Evolutionary conservation across 2,888 invertebrate species (phyloP), one percentile per base, ranked within the genome.

Genomic region (Cheilosia variabilis): DNA sequence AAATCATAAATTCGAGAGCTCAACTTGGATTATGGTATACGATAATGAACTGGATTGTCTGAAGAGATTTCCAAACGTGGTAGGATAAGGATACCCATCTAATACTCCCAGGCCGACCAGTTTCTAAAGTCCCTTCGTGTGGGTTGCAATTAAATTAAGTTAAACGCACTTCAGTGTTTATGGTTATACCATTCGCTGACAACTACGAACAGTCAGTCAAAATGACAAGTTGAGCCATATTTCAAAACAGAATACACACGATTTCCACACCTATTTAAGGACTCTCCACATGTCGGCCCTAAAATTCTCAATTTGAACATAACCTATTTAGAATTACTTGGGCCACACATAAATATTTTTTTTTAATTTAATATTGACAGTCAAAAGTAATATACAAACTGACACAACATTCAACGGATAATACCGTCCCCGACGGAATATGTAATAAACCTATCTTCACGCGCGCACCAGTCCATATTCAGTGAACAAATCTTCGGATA

Each of bases 321-420:
- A 50, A 15, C 22, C 22, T 13, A 50, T 9, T 50, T 19, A 6
- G 52, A 52, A 52, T 3, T 4, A 4, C 3, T 24, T 52, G 27
- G 3, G 52, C 6, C 15, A 13, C 6, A 15, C 2, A 4, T 19
- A 1, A 0, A 15, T 52, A 15, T 24, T 24, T 41, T 24, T 24
- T 41, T 17, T 34, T 31, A 52, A 72, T 34, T 62, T 22, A 45
- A 60, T 45, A 63, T 73, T 43, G 63, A 62, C 62, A 47, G 31
- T 55, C 34, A 34, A 31, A 17, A 50, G 7, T 22, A 37, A 57
- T 22, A 45, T 34, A 69, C 34, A 34, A 58, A 69, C 57, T 71
- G 58, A 37, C 47, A 47, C 47, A 47, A 5, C 15, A 37, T 47
- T 22, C 22, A 50, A 2, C 1, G 13, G 52, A 15, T 52, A 52